Conservation (phyloP, 2,888 invertebrate genomes). For the Thysanoteuthis rhombus region DNA sequence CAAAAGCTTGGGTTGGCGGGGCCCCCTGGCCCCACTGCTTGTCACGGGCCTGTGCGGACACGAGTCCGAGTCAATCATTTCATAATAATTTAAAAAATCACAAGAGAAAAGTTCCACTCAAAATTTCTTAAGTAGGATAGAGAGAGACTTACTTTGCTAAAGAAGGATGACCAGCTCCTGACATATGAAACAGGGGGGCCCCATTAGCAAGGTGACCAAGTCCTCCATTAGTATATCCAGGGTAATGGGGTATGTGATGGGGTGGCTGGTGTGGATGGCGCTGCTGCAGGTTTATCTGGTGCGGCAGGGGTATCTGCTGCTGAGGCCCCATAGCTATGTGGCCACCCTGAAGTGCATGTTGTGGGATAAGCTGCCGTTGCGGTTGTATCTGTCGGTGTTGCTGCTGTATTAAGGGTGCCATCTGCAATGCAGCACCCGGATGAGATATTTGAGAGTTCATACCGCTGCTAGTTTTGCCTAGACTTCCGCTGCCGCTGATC, state of each 20-base stretch:
- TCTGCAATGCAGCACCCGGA: not conserved
- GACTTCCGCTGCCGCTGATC: not conserved
- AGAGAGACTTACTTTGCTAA: constrained; percentile 15
- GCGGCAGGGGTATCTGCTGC: not conserved
- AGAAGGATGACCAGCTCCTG: not conserved
- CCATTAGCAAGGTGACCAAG: constrained; percentile 16
- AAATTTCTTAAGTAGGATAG: not conserved
- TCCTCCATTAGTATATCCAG: not conserved
- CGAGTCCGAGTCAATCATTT: too few species aligned
- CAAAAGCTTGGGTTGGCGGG: too few species aligned
- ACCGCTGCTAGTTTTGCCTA: not conserved
- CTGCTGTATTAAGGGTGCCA: not conserved
- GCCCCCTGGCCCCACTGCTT: too few species aligned
- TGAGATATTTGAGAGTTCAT: not conserved
- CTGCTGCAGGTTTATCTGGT: not conserved
- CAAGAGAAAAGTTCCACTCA: too few species aligned
- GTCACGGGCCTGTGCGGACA: too few species aligned
- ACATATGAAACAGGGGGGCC: constrained; percentile 20
- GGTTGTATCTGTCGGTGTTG: not conserved
- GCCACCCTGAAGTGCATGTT: not conserved
- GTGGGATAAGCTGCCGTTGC: constrained; percentile 12
- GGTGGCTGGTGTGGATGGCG: not conserved
- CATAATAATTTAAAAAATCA: too few species aligned
- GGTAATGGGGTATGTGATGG: constrained; percentile 1
- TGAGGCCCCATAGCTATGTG: constrained; percentile 1